Evolutionary conservation across 2,888 invertebrate species (phyloP), one percentile per base, ranked within the genome.

Genomic region (Amphimallon solstitiale): DNA sequence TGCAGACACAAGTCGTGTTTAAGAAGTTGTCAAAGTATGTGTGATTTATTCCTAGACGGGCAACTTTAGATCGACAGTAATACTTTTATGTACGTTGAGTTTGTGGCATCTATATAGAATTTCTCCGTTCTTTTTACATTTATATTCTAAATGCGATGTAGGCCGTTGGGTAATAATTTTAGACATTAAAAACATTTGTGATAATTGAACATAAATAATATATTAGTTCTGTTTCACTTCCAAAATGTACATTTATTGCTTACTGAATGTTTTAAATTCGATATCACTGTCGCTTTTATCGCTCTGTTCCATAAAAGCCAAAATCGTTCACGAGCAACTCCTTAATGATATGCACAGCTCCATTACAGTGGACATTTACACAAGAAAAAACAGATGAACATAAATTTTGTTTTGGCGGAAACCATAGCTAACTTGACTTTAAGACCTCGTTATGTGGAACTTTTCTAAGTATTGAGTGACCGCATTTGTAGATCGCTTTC

Each of bases 381-480:
- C 54, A 56, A 54, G 46, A 68, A 70, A 70, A 71, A 70, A 68
- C 63, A 68, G 70, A 70, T 66, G 68, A 67, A 70, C 71, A 73
- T 73, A 73, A 73, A 73, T 73, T 72, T 70, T 64, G 63, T 73
- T 73, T 73, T 73, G 73, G 73, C 73, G 71, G 70, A 72, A 73
- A 73, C 71, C 71, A 68, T 69, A 68, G 67, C 63, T 68, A 66
- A 63, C 66, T 65, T 63, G 69, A 68, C 67, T 71, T 70, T 70
- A 70, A 71, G 68, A 71, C 69, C 72, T 70, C 72, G 68, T 71
- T 72, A 71, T 71, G 60, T 62, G 66, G 70, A 67, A 69, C 70
- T 70, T 69, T 70, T 70, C 70, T 70, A 68, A 40, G 71, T 68
- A 71, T 68, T 67, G 68, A 71, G 66, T 72, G 71, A 70, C 72